phyloP scores from a whole-genome alignment of 1,140 invertebrate species.

The Drosophila guanche region DNA sequence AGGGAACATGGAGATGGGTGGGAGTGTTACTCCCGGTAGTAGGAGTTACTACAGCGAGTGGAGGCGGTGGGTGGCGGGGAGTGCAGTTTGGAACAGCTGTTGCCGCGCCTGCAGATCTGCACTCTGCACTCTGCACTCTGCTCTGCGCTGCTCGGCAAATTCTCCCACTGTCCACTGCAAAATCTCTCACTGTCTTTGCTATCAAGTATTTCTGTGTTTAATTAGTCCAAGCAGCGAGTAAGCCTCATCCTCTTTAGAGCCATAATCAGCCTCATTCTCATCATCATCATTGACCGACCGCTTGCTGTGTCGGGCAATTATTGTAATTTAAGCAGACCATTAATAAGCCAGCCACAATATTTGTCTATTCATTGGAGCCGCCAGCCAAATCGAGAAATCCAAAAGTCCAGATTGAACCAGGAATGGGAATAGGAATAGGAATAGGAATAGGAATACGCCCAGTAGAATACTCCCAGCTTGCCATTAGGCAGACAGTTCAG shows the following conservation, averaged over 20 bases:
- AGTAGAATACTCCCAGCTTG: constrained; percentile 36
- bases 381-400: constrained; percentile 40
- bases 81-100: constrained; percentile 68
- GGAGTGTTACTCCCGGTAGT: neutral
- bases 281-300: constrained; percentile 9
- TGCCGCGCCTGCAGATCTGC: constrained; percentile 17
- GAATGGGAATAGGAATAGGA: constrained; percentile 13
- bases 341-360: constrained; percentile 73
- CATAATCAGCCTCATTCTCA: constrained; percentile 8
- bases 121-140: neutral
- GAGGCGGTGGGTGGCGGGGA: constrained; percentile 15
- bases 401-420: constrained; percentile 37
- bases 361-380: constrained; percentile 59
- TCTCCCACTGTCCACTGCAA: neutral
- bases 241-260: constrained; percentile 21
- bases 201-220: constrained; percentile 57
- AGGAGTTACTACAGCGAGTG: constrained; percentile 29
- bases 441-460: constrained; percentile 1
- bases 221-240: constrained; percentile 40
- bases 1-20: constrained; percentile 2
- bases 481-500: constrained; percentile 12
- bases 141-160: neutral
- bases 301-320: constrained; percentile 47
- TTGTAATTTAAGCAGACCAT: constrained; percentile 53
- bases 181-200: constrained; percentile 1